Percentiles rank a stretch among this genome's conserved stretches.
phyloP scores from a whole-genome alignment of 2,888 invertebrate species.

The Sphinx pinastri region DNA sequence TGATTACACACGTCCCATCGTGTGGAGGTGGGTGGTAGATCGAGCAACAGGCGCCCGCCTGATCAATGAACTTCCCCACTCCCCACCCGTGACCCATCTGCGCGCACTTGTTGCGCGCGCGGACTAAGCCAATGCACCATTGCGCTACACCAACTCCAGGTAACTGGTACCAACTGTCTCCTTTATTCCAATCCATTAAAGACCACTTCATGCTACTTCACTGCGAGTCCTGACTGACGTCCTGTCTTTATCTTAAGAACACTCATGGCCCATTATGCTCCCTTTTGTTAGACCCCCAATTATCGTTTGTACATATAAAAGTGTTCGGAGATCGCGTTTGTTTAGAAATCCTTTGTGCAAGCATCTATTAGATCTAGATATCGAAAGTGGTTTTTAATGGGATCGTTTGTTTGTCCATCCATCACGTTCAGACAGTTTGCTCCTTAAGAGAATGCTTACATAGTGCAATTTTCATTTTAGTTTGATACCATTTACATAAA shows the following conservation, averaged over 20 bases:
- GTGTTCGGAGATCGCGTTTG: slow-evolving; percentile 14
- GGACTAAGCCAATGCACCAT: slow-evolving; percentile 48
- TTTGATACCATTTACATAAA: background rate
- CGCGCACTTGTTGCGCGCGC: slow-evolving; percentile 81
- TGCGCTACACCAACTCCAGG: slow-evolving; percentile 27
- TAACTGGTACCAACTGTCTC: slow-evolving; percentile 27
- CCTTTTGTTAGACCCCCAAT: slow-evolving; percentile 21
- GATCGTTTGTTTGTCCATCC: background rate
- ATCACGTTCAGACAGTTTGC: slow-evolving; percentile 11
- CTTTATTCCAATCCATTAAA: background rate
- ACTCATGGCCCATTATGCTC: slow-evolving; percentile 21
- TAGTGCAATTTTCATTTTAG: background rate
- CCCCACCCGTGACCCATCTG: slow-evolving; percentile 56
- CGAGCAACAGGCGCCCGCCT: slow-evolving; percentile 75
- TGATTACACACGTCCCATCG: slow-evolving; percentile 48
- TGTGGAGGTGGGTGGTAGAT: slow-evolving; percentile 29
- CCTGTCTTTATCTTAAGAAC: slow-evolving; percentile 14
- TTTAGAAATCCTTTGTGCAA: slow-evolving; percentile 1
- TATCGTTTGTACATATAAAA: slow-evolving; percentile 16
- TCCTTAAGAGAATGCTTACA: background rate
- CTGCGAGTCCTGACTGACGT: background rate
- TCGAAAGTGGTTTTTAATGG: slow-evolving; percentile 16
- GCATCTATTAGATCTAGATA: slow-evolving; percentile 2
- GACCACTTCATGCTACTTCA: background rate
- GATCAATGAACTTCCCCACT: slow-evolving; percentile 72